A percentile compares a stretch with the other conserved stretches of the same genome.
Conservation (phyloP, 2,888 invertebrate genomes). For the Hyles lineata region DNA sequence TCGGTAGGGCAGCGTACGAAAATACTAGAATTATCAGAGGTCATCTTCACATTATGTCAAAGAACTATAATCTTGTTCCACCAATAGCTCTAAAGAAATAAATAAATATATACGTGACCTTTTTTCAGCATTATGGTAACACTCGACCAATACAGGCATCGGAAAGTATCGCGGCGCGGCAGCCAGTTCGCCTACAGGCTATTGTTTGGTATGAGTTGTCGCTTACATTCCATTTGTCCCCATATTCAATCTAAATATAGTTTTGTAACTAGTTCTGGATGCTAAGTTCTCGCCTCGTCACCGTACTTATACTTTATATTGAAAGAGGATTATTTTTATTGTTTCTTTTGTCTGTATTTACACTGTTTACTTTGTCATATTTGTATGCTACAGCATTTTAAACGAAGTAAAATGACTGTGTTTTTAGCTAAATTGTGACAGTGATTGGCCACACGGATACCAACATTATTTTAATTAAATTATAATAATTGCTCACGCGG, state of each 20-base stretch:
- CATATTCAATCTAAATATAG: slow-evolving; percentile 40
- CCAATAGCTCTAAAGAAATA: neutral
- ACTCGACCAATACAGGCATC: neutral
- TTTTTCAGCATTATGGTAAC: neutral
- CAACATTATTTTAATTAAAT: neutral
- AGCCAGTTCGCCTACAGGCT: slow-evolving; percentile 73
- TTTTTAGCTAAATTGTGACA: too few species aligned
- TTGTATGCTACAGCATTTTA: too few species aligned
- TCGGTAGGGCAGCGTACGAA: too few species aligned
- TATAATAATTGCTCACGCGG: neutral
- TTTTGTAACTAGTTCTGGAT: slow-evolving; percentile 45
- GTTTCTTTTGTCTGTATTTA: too few species aligned
- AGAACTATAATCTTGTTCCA: too few species aligned
- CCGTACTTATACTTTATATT: neutral
- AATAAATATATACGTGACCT: neutral
- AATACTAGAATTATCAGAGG: too few species aligned
- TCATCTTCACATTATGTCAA: too few species aligned
- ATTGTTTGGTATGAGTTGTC: slow-evolving; percentile 57
- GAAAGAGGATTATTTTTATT: neutral
- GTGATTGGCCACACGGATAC: too few species aligned
- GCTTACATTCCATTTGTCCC: slow-evolving; percentile 53
- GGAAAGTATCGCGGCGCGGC: neutral
- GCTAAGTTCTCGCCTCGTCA: neutral
- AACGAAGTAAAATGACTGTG: too few species aligned
- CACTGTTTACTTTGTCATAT: too few species aligned